Percentiles rank a stretch among this genome's conserved stretches.
Evolutionary conservation across 2,113 vertebrate genomes (phyloP).

Genomic region (Varanus salvator): DNA sequence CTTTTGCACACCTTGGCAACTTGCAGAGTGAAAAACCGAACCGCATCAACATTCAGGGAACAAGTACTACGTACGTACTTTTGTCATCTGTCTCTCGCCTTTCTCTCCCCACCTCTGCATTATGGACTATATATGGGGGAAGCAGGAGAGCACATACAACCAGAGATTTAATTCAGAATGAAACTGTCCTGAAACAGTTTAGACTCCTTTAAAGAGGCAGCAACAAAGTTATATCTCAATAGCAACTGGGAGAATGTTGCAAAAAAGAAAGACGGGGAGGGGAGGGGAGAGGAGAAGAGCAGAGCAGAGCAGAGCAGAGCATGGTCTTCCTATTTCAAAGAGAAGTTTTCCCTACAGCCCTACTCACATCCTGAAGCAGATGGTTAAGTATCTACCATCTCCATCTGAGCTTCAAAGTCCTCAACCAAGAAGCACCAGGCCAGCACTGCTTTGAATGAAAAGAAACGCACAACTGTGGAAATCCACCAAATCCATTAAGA

Average conservation of each 20-base stretch:
- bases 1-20: background rate
- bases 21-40: background rate
- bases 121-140: background rate
- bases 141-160: conserved; percentile 29
- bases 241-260: conserved; percentile 5
- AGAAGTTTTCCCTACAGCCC: background rate
- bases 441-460: background rate
- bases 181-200: background rate
- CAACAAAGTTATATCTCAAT: conserved; percentile 30
- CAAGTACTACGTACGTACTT: background rate
- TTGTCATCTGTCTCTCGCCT: background rate
- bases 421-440: background rate
- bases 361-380: background rate
- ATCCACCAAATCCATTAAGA: conserved; percentile 29
- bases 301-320: background rate
- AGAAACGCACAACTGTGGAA: background rate
- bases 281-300: no score
- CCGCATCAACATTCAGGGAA: background rate
- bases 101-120: background rate
- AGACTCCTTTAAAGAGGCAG: conserved; percentile 22
- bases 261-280: no score
- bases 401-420: background rate
- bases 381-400: background rate
- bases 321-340: background rate
- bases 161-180: conserved; percentile 32